Conservation (phyloP, 2,797 vertebrate genomes). For the Mormyrus proboscirostris region DNA sequence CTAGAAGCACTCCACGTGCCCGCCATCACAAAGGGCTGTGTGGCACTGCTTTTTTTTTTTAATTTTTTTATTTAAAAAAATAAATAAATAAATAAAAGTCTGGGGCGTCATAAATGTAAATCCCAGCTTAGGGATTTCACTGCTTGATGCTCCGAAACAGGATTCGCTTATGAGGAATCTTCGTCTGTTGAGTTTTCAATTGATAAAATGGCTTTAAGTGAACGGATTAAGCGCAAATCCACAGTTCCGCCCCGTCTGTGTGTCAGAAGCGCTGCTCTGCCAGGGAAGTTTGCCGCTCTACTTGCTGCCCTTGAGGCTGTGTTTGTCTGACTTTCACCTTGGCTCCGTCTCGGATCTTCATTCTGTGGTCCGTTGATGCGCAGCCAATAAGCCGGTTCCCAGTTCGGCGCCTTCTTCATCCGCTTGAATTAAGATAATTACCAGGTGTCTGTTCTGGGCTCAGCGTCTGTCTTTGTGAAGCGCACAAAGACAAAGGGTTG, state of each 20-base stretch:
- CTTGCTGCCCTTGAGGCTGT: background rate
- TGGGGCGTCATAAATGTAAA: background rate
- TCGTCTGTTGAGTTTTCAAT: background rate
- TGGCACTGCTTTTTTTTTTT: background rate
- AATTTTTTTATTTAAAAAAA: background rate
- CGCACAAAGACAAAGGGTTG: background rate
- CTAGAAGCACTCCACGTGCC: background rate
- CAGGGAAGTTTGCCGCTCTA: background rate
- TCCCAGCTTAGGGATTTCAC: background rate
- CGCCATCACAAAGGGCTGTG: background rate
- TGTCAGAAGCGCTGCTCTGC: background rate
- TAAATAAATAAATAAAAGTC: too few relatives aligned
- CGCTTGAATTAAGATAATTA: constrained; percentile 38
- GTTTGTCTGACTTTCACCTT: constrained; percentile 15
- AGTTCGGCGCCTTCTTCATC: constrained; percentile 31
- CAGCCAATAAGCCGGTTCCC: constrained; percentile 3
- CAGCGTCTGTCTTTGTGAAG: constrained; percentile 1
- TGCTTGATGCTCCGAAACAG: background rate
- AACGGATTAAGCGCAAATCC: background rate
- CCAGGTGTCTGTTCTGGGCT: constrained; percentile 34
- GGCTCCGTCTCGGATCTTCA: constrained; percentile 20
- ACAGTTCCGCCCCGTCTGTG: background rate
- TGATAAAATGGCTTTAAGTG: constrained; percentile 4
- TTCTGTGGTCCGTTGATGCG: constrained; percentile 21
- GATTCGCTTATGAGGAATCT: background rate